Base-by-base conservation (phyloP, 1,140 invertebrate genomes). In the Danaus plexippus region DNA sequence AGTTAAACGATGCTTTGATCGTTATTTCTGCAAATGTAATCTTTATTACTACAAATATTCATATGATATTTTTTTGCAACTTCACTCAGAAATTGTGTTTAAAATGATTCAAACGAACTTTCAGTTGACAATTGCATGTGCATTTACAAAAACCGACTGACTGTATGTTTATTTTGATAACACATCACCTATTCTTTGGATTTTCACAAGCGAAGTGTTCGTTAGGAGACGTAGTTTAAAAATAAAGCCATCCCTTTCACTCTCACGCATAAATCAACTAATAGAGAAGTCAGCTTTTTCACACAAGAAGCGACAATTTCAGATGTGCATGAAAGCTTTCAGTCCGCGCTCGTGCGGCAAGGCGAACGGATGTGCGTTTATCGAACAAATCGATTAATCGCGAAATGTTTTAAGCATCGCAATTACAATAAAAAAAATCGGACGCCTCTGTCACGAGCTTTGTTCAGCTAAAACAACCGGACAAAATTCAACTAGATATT, bases 151-250 rank as follows among this genome's bases (percentile, higher is more conserved):
- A 66, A 68, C 56, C 75, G 64, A 67, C 67, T 58, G 63, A 61
- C 50, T 71, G 67, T 64, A 78, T 77, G 77, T 84, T 84, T 80
- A 81, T 84, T 84, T 84, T 78, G 69, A 75, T 75, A 70, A 68
- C 69, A 78, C 75, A 68, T 75, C 59, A 58, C 63, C 77, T 79
- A 78, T 80, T 69, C 75, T 79, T 73, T 61, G 70, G 61, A 69
- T 67, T 67, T 61, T 69, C 58, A 58, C 48, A 55, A 63, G 57
- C 63, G 57, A 61, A 73, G 63, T 67, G 67, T 68, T 64, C 57
- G 49, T 51, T 59, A 49, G 47, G 3, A 62, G 59, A 49, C 55
- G 54, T 13, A 50, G 56, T 13, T 43, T 18, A 48, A 13, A 55
- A 61, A 64, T 71, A 62, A 12, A 44, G 11, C 40, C 18, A 46